A percentile compares a stretch with the other conserved stretches of the same genome.
Conservation (phyloP, 2,113 vertebrate species). For the Rafetus swinhoei region DNA sequence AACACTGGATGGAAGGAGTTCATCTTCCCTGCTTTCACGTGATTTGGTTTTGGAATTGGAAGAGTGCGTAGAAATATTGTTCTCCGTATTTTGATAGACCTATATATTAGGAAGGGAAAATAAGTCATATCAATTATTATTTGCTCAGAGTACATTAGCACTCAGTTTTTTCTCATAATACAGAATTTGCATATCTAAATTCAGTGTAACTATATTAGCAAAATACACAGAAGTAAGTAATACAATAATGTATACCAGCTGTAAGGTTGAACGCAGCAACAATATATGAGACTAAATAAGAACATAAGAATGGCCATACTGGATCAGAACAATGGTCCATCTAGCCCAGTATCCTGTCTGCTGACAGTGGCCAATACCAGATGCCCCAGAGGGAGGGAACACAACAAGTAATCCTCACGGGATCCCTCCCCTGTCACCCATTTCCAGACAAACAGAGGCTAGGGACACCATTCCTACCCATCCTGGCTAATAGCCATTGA, state of each 20-base stretch:
- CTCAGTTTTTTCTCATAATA: background rate
- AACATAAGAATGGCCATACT: no score
- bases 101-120: slow-evolving; percentile 39
- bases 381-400: no score
- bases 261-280: background rate
- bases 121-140: background rate
- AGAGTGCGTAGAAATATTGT: background rate
- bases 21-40: background rate
- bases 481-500: no score
- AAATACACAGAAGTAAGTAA: background rate
- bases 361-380: no score
- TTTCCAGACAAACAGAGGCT: no score
- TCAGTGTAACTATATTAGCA: background rate
- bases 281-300: background rate
- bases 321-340: no score
- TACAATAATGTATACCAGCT: background rate
- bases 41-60: slow-evolving; percentile 48
- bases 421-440: no score
- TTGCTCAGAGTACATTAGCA: background rate
- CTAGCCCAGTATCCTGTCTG: no score
- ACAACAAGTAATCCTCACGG: no score
- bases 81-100: slow-evolving; percentile 70
- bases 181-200: background rate
- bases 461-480: no score
- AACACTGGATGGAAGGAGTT: background rate